phyloP scores from a whole-genome alignment of 2,888 invertebrate genomes.

The Drosophila histrio region DNA sequence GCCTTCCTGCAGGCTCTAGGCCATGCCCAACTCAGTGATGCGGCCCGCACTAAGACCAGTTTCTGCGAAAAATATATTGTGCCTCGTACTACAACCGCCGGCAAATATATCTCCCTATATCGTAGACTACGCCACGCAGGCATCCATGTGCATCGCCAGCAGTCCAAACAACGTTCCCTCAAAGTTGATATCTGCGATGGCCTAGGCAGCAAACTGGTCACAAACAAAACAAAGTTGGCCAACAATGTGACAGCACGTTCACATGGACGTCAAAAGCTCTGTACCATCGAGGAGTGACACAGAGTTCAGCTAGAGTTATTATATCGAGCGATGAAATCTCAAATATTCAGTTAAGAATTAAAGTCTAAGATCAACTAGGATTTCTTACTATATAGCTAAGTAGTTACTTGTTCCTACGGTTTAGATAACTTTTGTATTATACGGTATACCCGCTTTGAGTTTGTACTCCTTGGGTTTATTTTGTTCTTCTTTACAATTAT shows the following conservation, averaged over 20 bases:
- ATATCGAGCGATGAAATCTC: conserved; percentile 1
- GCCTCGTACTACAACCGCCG: conserved; percentile 91
- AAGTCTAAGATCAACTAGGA: not conserved
- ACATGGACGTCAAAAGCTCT: conserved; percentile 65
- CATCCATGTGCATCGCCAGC: conserved; percentile 85
- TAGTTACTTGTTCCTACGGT: conserved; percentile 39
- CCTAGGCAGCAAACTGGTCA: conserved; percentile 19
- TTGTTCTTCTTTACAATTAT: not conserved
- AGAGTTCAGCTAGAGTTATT: not conserved
- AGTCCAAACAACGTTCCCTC: conserved; percentile 21
- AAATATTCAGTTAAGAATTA: not conserved
- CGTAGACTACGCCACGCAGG: conserved; percentile 87
- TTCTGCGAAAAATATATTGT: conserved; percentile 93
- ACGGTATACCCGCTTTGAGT: not conserved
- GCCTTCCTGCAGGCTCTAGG: conserved; percentile 90
- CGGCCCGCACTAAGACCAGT: conserved; percentile 87
- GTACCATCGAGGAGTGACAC: conserved; percentile 80
- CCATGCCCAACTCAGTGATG: conserved; percentile 89
- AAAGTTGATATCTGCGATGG: conserved; percentile 41
- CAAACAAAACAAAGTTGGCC: conserved; percentile 26
- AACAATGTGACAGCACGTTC: conserved; percentile 61
- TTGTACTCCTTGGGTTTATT: not conserved
- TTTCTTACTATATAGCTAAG: not conserved
- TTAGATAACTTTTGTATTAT: conserved; percentile 13
- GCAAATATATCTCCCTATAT: conserved; percentile 93